Base-by-base conservation (phyloP, 2,797 vertebrate genomes). In the Spinus olivaceus region DNA sequence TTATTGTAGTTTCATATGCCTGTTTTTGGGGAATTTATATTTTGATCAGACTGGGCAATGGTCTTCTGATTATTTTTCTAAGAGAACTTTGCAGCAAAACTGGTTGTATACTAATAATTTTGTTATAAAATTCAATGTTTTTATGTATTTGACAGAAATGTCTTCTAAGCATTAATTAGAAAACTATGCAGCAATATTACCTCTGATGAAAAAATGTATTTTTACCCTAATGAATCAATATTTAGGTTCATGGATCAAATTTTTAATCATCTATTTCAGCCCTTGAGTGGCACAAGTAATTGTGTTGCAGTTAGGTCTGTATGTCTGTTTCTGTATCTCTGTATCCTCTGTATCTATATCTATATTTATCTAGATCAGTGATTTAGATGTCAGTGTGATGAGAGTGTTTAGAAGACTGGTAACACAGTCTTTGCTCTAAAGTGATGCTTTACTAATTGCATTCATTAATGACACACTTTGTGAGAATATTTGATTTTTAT, bases 41-140 rank as follows among this genome's bases (percentile, higher is more conserved):
- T 85, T 78, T 60, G 6, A 42, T 41, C 0, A 0, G 13, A 3
- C 4, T 33, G 5, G 8, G 15, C 4, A 81, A 42, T 27, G 5
- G 51, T 65, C 14, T 60, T 74, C 20, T 41, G 23, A 22, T n/a
- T 69, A 8, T 10, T 30, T 51, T 67, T 73, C 41, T 30, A n/a
- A 5, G 25, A 59, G 56, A 84, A 60, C 1, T 2, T 12, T 44
- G 25, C n/a, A 61, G 7, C 13, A 66, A 81, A 71, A n/a, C 10
- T 79, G 25, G 1, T 5, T 85, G 8, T 53, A 5, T 54, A 25
- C 6, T 53, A 51, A 70, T 64, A 42, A 51, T 56, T 85, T 81
- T 73, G 6, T 46, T 64, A 14, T 28, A 39, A 60, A 87, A 67
- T 54, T 54, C 46, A 60, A 18, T 46, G 35, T 33, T 14, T 37